A percentile compares a stretch with the other conserved stretches of the same genome.
Evolutionary conservation across 1,140 invertebrate species (phyloP).

Genomic region (Drosophila ficusphila): DNA sequence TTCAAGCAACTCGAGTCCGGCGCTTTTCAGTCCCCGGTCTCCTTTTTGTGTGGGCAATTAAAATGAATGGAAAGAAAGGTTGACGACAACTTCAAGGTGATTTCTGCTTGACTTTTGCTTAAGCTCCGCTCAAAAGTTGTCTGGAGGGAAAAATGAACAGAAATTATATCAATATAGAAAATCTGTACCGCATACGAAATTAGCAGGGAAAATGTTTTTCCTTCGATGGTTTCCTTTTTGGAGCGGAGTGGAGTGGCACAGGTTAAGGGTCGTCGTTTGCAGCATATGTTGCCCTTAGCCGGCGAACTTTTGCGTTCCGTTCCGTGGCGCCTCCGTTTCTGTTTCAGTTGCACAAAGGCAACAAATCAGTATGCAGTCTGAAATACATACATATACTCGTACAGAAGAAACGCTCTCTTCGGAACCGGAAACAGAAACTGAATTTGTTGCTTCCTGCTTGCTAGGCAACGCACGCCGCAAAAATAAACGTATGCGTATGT

Average conservation of each 20-base stretch:
- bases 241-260: conserved; percentile 58
- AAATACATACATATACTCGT: conserved; percentile 59
- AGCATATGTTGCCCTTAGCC: conserved; percentile 70
- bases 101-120: conserved; percentile 35
- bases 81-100: conserved; percentile 35
- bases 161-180: conserved; percentile 75
- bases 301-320: conserved; percentile 25
- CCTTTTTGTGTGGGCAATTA: conserved; percentile 51
- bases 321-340: conserved; percentile 37
- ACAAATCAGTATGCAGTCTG: conserved; percentile 83
- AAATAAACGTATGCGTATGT: conserved; percentile 40
- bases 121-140: conserved; percentile 36
- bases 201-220: conserved; percentile 27
- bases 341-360: conserved; percentile 73
- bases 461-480: conserved; percentile 78
- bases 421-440: conserved; percentile 76
- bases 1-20: conserved; percentile 23
- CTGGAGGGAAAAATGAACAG: conserved; percentile 50
- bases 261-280: conserved; percentile 76
- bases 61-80: conserved; percentile 37
- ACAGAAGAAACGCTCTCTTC: conserved; percentile 24
- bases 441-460: conserved; percentile 83
- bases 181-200: conserved; percentile 78
- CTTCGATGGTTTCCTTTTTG: conserved; percentile 4
- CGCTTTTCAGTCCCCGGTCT: background rate